phyloP scores from a whole-genome alignment of 2,113 vertebrate genomes.

The Bambusicola thoracicus region DNA sequence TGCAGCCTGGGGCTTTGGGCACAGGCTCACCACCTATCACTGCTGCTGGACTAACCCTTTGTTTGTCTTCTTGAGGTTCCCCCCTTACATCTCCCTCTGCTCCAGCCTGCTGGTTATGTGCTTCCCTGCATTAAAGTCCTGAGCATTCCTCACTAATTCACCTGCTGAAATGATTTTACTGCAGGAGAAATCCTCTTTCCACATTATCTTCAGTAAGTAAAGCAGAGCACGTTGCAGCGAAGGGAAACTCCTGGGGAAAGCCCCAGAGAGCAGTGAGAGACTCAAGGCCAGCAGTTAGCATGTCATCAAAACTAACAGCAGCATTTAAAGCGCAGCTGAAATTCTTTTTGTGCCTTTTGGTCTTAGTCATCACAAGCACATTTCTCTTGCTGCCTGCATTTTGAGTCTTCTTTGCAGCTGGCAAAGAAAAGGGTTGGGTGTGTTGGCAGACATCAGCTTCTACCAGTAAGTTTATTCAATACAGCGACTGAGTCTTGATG shows the following conservation, averaged over 20 bases:
- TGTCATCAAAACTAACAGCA: neutral
- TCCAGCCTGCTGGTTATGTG: slow-evolving; percentile 36
- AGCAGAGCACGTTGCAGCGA: neutral
- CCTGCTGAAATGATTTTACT: slow-evolving; percentile 28
- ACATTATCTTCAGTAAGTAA: slow-evolving; percentile 13
- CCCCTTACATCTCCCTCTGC: slow-evolving; percentile 35
- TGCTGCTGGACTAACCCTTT: neutral
- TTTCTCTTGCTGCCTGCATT: slow-evolving; percentile 15
- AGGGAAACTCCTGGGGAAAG: neutral
- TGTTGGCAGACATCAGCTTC: slow-evolving; percentile 49
- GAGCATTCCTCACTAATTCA: slow-evolving; percentile 30
- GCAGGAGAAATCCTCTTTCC: neutral
- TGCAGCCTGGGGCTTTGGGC: slow-evolving; percentile 47
- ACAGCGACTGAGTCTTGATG: neutral
- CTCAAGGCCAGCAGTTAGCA: neutral
- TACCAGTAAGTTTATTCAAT: slow-evolving; percentile 43
- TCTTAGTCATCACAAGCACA: neutral
- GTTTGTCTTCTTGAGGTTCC: slow-evolving; percentile 13
- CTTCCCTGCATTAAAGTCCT: slow-evolving; percentile 19
- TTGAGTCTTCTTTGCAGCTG: slow-evolving; percentile 14
- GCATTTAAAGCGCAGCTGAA: neutral
- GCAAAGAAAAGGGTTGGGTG: neutral
- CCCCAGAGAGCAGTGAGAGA: neutral
- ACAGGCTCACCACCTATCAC: slow-evolving; percentile 30
- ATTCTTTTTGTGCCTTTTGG: neutral